phyloP scores from a whole-genome alignment of 2,797 vertebrate species.

The Enteromius anoplus region DNA sequence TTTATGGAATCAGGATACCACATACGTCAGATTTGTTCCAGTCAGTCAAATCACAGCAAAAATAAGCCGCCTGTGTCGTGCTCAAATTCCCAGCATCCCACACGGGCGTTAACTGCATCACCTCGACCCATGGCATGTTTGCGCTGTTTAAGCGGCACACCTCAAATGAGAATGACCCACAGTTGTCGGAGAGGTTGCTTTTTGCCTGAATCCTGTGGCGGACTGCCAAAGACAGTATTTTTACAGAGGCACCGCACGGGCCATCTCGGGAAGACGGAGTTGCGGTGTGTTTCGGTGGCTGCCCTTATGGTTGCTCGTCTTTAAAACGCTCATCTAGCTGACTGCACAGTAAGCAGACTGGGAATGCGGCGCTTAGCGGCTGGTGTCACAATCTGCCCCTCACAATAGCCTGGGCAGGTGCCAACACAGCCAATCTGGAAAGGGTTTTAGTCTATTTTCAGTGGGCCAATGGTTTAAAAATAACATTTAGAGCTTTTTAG shows the following conservation, averaged over 20 bases:
- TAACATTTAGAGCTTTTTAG: constrained; percentile 17
- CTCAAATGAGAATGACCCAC: constrained; percentile 55
- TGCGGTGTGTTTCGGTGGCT: constrained; percentile 51
- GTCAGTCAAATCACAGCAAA: constrained; percentile 32
- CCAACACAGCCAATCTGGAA: constrained; percentile 59
- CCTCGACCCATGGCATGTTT: constrained; percentile 53
- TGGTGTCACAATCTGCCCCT: constrained; percentile 57
- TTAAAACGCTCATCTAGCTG: constrained; percentile 59
- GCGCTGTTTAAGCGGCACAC: constrained; percentile 50
- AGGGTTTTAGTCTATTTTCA: constrained; percentile 58
- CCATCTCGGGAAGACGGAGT: constrained; percentile 52
- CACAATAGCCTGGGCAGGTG: constrained; percentile 62
- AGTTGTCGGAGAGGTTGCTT: constrained; percentile 48
- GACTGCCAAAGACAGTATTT: constrained; percentile 65
- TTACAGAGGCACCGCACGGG: constrained; percentile 50
- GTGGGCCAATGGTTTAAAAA: constrained; percentile 34
- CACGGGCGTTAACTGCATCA: constrained; percentile 35
- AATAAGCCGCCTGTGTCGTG: constrained; percentile 6
- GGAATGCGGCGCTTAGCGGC: constrained; percentile 45
- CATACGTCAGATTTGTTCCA: constrained; percentile 29
- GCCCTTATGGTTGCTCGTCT: constrained; percentile 52
- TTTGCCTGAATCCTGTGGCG: constrained; percentile 53
- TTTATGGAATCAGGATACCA: constrained; percentile 32
- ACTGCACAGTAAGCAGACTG: constrained; percentile 59
- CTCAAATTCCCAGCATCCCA: constrained; percentile 42